Base-by-base conservation (phyloP, 1,140 invertebrate species). In the Pseudachorutes palmiensis region DNA sequence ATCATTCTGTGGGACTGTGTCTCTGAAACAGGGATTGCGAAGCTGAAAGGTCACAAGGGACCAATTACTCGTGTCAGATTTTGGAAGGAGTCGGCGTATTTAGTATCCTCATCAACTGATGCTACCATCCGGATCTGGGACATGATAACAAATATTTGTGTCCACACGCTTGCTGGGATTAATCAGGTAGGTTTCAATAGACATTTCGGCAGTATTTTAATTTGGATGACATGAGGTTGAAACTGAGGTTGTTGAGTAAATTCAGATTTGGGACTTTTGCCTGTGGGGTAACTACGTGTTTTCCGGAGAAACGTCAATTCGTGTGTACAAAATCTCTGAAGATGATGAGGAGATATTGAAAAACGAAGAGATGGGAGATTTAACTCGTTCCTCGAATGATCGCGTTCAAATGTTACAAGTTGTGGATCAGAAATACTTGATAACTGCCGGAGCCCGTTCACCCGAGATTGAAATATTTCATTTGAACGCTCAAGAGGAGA, bases 91-190 rank as follows among this genome's bases (percentile, higher is more conserved):
- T 65, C 36, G 62, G 87, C 93, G 74, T 85, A 93, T 72, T 76
- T 97, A 19, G 82, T 99, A 12, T 91, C 93, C 70, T 85, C 88
- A 62, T 97, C 94, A 1, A 96, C 93, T 79, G 97, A 99, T 78
- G 89, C 89, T 19, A 91, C 91, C 78, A 84, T 99, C 0, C 98
- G 98, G 77, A 95, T 99, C 77, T 99, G 96, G 96, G 92, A 98
- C 81, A 79, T 98, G 63, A 87, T 91, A 69, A 96, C 90, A 28
- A 88, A 95, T 75, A 91, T 94, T 76, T 98, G 96, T 78, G 98
- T 98, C 75, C 90, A 92, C 78, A 99, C 97, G 9, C 80, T 99
- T 24, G 28, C 72, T 41, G 69, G 68, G 26, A 62, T 64, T 22
- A 41, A 33, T 45, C 59, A 66, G 14, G 78, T 82, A 51, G 80